Percentiles rank a stretch among this genome's conserved stretches.
phyloP scores from a whole-genome alignment of 2,888 invertebrate genomes.

The Actias luna region DNA sequence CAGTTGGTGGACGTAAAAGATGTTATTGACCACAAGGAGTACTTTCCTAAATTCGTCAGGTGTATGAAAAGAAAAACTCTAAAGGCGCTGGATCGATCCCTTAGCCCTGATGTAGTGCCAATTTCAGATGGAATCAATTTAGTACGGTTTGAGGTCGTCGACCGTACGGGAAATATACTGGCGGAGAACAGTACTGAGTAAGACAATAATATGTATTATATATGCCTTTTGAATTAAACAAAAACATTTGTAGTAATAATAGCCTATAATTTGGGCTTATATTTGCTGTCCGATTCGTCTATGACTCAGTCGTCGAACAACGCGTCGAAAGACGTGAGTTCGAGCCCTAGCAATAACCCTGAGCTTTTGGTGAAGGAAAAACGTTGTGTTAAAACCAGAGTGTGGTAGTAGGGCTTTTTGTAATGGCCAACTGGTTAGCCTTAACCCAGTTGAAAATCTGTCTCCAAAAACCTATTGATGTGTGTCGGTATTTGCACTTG shows the following conservation, averaged over 20 bases:
- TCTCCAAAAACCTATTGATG: no score
- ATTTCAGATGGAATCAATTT: constrained; percentile 84
- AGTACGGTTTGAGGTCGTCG: constrained; percentile 77
- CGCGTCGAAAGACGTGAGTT: no score
- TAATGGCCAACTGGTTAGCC: no score
- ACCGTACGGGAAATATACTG: constrained; percentile 64
- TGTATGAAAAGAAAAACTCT: constrained; percentile 81
- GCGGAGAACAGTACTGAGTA: constrained; percentile 69
- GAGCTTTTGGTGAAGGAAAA: no score
- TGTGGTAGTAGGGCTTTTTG: no score
- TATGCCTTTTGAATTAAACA: background rate
- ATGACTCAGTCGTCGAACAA: no score
- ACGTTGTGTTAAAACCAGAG: no score
- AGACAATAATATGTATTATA: background rate
- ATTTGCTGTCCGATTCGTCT: no score
- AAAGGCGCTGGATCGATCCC: constrained; percentile 81
- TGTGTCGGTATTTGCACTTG: no score
- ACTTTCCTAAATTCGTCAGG: constrained; percentile 71
- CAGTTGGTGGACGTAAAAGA: constrained; percentile 71
- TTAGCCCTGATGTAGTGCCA: constrained; percentile 83
- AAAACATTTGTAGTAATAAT: background rate
- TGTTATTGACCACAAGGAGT: constrained; percentile 70
- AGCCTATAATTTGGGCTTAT: no score
- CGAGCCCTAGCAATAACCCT: no score
- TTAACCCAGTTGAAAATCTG: no score